These are phyloP conservation scores for Siphlonurus alternatus DNA, from an alignment of 2,888 invertebrate species.

Conservation along the genomic window DNA sequence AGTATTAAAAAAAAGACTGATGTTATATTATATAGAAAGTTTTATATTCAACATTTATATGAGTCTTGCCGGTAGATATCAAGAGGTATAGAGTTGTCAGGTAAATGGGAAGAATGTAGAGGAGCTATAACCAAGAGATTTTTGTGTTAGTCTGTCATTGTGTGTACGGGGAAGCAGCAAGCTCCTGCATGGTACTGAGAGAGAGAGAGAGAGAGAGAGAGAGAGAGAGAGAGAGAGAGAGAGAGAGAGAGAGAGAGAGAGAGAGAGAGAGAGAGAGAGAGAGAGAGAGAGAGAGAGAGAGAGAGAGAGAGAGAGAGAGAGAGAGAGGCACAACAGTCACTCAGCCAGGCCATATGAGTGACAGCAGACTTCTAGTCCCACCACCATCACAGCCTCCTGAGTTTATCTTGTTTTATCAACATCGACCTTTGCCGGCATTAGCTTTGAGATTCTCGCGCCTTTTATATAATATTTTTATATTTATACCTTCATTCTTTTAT, in stretches of 20 bases:
- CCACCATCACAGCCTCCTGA: neutral
- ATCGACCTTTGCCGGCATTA: neutral
- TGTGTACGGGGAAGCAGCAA: too few relatives aligned
- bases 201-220: neutral
- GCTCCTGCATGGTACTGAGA: too few relatives aligned
- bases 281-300: too few relatives aligned
- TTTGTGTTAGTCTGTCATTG: neutral
- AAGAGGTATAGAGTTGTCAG: neutral
- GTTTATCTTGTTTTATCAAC: neutral
- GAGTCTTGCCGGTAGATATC: neutral
- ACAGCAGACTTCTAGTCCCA: neutral
- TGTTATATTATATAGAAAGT: too few relatives aligned
- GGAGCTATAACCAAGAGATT: neutral
- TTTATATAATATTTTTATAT: too few relatives aligned
- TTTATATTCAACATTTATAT: too few relatives aligned
- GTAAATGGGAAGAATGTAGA: neutral
- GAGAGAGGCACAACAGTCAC: neutral
- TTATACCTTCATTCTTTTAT: too few relatives aligned
- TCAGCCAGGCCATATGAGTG: neutral
- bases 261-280: neutral
- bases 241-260: neutral
- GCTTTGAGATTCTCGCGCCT: too few relatives aligned
- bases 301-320: too few relatives aligned
- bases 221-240: neutral
- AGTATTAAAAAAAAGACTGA: too few relatives aligned